Conservation (phyloP, 2,888 invertebrate species). For the Metallyticus violacea region DNA sequence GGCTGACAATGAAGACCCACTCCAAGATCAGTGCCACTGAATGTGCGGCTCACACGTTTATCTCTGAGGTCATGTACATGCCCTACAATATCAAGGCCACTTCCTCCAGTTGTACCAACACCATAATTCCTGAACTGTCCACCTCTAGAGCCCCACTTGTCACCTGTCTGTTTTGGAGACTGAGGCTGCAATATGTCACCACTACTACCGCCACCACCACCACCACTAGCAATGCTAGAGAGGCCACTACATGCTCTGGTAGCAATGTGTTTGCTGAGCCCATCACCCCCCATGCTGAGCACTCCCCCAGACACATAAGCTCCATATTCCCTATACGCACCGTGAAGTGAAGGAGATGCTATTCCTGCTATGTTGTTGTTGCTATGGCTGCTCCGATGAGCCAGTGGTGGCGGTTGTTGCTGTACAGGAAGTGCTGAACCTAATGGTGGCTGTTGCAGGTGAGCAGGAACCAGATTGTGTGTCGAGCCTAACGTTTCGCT, state of each 20-base stretch:
- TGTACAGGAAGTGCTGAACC: not conserved
- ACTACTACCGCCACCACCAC: not conserved
- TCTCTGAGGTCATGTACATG: not conserved
- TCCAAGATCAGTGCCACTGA: not conserved
- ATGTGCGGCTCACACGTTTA: not conserved
- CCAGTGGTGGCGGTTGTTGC: not conserved
- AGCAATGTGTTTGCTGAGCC: conserved; percentile 13
- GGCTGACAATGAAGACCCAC: not conserved
- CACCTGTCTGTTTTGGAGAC: not conserved
- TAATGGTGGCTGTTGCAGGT: not conserved
- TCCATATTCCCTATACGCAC: conserved; percentile 21
- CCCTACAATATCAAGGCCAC: not conserved
- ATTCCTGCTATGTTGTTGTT: not conserved
- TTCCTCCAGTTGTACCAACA: not conserved
- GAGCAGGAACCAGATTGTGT: conserved; percentile 42
- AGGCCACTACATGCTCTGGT: conserved; percentile 5
- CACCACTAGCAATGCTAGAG: not conserved
- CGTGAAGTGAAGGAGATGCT: conserved; percentile 20
- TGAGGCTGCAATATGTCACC: not conserved
- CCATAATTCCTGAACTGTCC: conserved; percentile 1
- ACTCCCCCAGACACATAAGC: conserved; percentile 10
- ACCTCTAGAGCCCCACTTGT: not conserved
- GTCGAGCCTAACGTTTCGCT: conserved; percentile 45
- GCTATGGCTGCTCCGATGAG: not conserved
- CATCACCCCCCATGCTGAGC: conserved; percentile 28